Percentiles rank a stretch among this genome's conserved stretches.
phyloP scores from a whole-genome alignment of 2,113 vertebrate species.

The Regulus satrapa region DNA sequence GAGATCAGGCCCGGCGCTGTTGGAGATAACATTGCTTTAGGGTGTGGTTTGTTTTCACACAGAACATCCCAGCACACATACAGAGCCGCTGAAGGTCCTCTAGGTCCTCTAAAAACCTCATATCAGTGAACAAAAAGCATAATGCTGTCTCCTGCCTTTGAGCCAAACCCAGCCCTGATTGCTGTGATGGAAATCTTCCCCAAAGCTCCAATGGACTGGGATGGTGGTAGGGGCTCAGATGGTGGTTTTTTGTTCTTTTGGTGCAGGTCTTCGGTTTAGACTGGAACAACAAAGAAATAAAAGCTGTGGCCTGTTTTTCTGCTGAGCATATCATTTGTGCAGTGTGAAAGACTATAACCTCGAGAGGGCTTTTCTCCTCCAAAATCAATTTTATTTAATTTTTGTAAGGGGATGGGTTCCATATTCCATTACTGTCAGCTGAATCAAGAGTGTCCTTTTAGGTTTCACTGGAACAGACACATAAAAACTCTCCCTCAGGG shows the following conservation, averaged over 20 bases:
- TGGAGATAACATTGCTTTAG: neutral
- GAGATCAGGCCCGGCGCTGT: neutral
- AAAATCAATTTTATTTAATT: slow-evolving; percentile 27
- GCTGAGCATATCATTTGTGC: neutral
- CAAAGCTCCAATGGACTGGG: neutral
- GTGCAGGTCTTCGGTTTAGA: neutral
- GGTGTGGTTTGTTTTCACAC: neutral
- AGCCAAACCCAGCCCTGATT: neutral
- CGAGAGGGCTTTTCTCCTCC: neutral
- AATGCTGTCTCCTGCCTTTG: neutral
- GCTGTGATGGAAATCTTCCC: neutral
- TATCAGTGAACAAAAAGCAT: neutral
- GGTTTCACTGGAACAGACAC: neutral
- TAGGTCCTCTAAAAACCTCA: neutral
- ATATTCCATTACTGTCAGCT: neutral
- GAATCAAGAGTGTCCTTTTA: neutral
- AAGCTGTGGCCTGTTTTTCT: neutral
- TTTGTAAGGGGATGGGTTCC: neutral
- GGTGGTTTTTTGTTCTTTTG: neutral
- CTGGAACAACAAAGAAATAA: neutral
- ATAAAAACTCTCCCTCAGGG: neutral
- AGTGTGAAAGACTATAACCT: neutral
- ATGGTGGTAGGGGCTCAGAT: neutral
- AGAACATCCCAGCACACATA: neutral
- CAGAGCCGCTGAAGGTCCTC: neutral